phyloP scores from a whole-genome alignment of 35 echinoderm and acorn worm genomes.

The Lytechinus variegatus region DNA sequence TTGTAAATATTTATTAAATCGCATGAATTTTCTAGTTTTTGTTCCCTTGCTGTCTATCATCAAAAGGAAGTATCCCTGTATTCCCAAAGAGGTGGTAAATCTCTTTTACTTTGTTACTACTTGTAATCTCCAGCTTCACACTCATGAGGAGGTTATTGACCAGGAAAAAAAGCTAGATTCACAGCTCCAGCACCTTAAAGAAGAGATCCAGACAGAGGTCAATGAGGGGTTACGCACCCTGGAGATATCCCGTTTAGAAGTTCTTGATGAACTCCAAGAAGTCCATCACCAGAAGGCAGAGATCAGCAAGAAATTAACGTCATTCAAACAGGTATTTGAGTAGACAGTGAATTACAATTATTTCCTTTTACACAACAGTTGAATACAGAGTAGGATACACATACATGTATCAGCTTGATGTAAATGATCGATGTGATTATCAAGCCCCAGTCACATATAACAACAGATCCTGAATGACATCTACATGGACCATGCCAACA shows the following conservation, averaged over 20 bases:
- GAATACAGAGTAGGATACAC: no score
- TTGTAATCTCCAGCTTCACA: constrained; percentile 27
- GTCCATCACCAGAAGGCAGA: constrained; percentile 70
- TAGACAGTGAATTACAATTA: no score
- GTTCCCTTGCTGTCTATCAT: no score
- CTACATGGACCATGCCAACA: no score
- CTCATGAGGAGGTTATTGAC: constrained; percentile 37
- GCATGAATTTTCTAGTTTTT: no score
- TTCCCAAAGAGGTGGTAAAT: not conserved
- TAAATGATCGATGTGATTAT: no score
- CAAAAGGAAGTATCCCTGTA: not conserved
- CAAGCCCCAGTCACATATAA: no score
- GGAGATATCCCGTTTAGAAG: constrained; percentile 70
- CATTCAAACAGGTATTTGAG: constrained; percentile 34
- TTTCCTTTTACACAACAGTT: no score
- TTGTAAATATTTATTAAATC: no score
- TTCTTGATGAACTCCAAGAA: constrained; percentile 74
- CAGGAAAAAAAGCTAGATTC: constrained; percentile 55
- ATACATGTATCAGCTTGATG: no score
- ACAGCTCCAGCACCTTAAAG: constrained; percentile 50
- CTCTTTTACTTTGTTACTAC: not conserved
- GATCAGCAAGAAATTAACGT: constrained; percentile 56
- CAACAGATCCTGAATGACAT: no score
- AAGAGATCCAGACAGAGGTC: constrained; percentile 61
- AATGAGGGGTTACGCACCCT: constrained; percentile 56